Base-by-base conservation (phyloP, 2,888 invertebrate genomes). In the Hirtodrosophila duncani region DNA sequence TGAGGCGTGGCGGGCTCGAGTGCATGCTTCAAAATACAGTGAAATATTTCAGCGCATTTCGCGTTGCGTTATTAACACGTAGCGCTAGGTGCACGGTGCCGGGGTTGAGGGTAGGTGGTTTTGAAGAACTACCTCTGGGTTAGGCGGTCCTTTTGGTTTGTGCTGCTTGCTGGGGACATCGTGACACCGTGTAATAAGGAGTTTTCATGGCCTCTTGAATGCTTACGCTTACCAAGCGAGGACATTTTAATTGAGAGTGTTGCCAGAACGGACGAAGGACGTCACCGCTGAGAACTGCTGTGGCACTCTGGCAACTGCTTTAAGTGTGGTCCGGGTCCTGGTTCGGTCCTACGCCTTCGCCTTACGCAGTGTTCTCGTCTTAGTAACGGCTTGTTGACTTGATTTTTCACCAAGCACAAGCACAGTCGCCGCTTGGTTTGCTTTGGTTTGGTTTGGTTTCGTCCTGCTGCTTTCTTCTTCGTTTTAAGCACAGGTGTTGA, bases 221-320 rank as follows among this genome's bases (percentile, higher is more conserved):
- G 81, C 71, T 78, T 67, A 81, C 72, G 77, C 72, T 79, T 71
- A 81, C 77, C 71, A 71, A 81, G 77, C 77, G 77, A 78, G 81
- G 69, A 78, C 81, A 79, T 78, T 78, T 78, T 78, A 78, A 78
- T 78, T 78, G 77, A 81, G 77, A 79, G 77, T 74, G 72, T 77
- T 80, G 78, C 72, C 43, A 78, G 74, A 41, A 72, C 72, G 74
- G 78, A 68, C 70, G 67, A 45, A 34, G 51, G 45, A 31, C 43
- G 45, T 33, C 33, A 45, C 21, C 11, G 62, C 9, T 13, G 61
- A 17, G 24, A 46, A 52, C 50, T 59, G 45, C 45, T 42, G 26
- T 21, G 16, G 36, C 23, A 13, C 29, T 48, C 48, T 52, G 50
- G n/a, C n/a, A 39, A 51, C 30, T 58, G 57, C 59, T 62, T 81